Evolutionary conservation across 2,113 vertebrate species (phyloP).

Genomic region (Triplophysa dalaica): DNA sequence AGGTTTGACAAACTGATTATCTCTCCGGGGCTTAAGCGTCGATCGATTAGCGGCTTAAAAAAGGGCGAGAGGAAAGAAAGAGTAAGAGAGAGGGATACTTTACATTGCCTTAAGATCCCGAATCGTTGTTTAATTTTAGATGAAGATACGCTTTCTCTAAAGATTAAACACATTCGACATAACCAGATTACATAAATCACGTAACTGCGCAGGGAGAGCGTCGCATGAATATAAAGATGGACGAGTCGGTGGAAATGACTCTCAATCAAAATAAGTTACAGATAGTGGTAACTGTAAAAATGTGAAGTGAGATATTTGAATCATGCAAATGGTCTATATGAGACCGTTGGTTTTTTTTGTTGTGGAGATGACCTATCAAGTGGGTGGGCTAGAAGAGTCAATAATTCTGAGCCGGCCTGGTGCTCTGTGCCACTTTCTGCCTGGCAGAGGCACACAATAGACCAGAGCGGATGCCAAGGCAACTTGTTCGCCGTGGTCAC

Average conservation of each 20-base stretch:
- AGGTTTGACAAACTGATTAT: constrained; percentile 66
- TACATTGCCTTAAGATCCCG: constrained; percentile 32
- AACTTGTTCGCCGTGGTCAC: constrained; percentile 51
- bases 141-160: constrained; percentile 22
- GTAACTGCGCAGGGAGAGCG: neutral
- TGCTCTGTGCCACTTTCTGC: neutral
- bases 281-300: neutral
- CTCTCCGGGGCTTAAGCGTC: constrained; percentile 57
- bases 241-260: neutral
- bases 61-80: constrained; percentile 28
- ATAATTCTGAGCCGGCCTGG: constrained; percentile 23
- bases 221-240: constrained; percentile 18
- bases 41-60: constrained; percentile 58
- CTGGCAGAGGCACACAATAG: neutral
- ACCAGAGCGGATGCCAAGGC: constrained; percentile 17
- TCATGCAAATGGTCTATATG: neutral
- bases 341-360: neutral
- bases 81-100: constrained; percentile 3
- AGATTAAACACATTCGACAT: neutral
- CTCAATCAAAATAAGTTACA: neutral
- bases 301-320: neutral
- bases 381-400: neutral
- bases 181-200: constrained; percentile 33
- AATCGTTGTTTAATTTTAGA: constrained; percentile 28
- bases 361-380: neutral